These are phyloP conservation scores for Melanotaenia duboulayi DNA, from an alignment of 2,113 vertebrate species.

Conservation along the genomic window DNA sequence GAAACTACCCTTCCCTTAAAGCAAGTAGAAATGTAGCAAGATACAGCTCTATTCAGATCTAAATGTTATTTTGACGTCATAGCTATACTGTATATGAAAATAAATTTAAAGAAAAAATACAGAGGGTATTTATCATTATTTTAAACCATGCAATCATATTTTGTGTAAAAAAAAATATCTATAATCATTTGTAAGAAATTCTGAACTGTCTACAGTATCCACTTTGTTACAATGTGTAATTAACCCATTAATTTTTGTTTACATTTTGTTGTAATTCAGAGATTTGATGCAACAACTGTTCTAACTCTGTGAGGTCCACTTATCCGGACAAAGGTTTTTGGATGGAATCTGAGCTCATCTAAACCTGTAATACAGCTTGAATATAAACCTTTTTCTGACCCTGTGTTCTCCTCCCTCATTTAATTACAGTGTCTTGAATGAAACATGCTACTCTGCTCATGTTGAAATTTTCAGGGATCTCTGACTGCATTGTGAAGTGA, in stretches of 20 bases:
- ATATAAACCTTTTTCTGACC: constrained; percentile 66
- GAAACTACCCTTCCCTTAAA: constrained; percentile 54
- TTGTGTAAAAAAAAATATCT: constrained; percentile 64
- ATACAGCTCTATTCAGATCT: constrained; percentile 41
- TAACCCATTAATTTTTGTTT: constrained; percentile 41
- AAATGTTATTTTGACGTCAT: constrained; percentile 57
- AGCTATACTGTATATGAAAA: constrained; percentile 33
- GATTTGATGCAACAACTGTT: constrained; percentile 74
- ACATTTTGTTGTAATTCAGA: constrained; percentile 51
- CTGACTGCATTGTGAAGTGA: constrained; percentile 69
- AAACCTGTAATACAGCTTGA: constrained; percentile 67
- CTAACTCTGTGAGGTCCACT: constrained; percentile 60
- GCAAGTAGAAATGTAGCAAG: constrained; percentile 74
- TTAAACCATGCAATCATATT: constrained; percentile 68
- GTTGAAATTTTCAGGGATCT: constrained; percentile 77
- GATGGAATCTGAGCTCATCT: constrained; percentile 63
- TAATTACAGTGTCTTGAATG: constrained; percentile 47
- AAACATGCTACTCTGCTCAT: constrained; percentile 59
- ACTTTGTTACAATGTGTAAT: constrained; percentile 47
- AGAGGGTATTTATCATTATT: constrained; percentile 63
- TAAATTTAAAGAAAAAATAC: constrained; percentile 46
- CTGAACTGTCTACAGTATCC: constrained; percentile 37
- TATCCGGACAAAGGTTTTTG: constrained; percentile 53
- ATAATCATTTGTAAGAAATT: constrained; percentile 50
- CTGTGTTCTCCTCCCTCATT: constrained; percentile 60